Base-by-base conservation (phyloP, 2,888 invertebrate genomes). In the Orthonevra nobilis region DNA sequence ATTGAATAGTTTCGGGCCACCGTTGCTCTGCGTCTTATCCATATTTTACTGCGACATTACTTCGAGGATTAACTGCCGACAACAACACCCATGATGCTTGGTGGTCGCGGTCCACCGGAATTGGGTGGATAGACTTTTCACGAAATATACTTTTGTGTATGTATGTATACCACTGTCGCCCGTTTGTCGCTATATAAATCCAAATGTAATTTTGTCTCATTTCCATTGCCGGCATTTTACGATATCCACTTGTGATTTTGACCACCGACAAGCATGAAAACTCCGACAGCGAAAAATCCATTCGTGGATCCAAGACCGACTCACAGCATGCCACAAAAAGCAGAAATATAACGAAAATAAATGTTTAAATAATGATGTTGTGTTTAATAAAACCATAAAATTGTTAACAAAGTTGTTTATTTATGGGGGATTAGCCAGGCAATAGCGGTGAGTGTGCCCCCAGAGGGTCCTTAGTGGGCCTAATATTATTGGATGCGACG, bases 321-420 rank as follows among this genome's bases (percentile, higher is more conserved):
- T 28, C 64, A 23, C 60, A 46, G 54, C 66, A 34, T 58, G 64
- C 48, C 64, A 70, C 66, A 23, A 64, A 70, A 73, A 44, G 54
- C 50, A 63, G 56, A 56, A 75, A n/a, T n/a, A 54, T 75, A 70
- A 79, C 60, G 66, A 73, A 79, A 73, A 79, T 68, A 56, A 79
- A 79, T 79, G 79, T 66, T 79, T 73, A 73, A 79, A 79, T 79
- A 79, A 73, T 79, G 79, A 79, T 73, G 79, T 68, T 73, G 79
- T 73, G 79, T 73, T 79, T 79, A 79, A 79, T 79, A 73, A 73
- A 79, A 79, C 79, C 79, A 79, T 79, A 73, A 79, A 79, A 79
- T 79, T 73, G 79, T 79, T 79, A 79, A 79, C 79, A 79, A 79
- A 79, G 79, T 79, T 73, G 79, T 79, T 73, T 79, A 79, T 79